Percentiles rank a stretch among this genome's conserved stretches.
phyloP scores from a whole-genome alignment of 1,140 invertebrate species.

The Zaprionus kolodkinae region DNA sequence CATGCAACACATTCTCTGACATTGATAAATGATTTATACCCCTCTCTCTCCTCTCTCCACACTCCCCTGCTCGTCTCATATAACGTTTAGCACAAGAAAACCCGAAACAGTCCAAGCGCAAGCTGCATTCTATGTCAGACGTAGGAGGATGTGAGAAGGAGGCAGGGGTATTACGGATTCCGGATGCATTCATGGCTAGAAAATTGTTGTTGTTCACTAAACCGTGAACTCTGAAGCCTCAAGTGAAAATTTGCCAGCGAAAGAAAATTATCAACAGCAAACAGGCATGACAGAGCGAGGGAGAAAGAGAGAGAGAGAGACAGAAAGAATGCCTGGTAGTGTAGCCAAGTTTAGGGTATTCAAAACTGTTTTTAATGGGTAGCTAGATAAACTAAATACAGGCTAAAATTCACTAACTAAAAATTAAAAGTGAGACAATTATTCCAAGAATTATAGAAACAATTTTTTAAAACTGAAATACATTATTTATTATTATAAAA shows the following conservation, averaged over 20 bases:
- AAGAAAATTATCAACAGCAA: slow-evolving; percentile 60
- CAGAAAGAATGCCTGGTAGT: not conserved
- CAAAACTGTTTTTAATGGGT: no score
- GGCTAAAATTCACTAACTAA: no score
- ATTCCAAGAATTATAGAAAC: no score
- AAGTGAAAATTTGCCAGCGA: slow-evolving; percentile 51
- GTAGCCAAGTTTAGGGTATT: no score
- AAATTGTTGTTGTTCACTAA: slow-evolving; percentile 81
- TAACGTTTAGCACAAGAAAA: slow-evolving; percentile 72
- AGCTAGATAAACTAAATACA: no score
- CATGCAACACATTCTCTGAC: slow-evolving; percentile 78
- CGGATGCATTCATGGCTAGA: slow-evolving; percentile 70
- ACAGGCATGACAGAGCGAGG: slow-evolving; percentile 3
- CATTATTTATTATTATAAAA: no score
- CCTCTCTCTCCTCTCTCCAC: not conserved
- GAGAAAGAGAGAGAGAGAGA: slow-evolving; percentile 6
- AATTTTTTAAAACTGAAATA: no score
- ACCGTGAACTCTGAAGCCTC: slow-evolving; percentile 63
- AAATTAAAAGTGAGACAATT: no score
- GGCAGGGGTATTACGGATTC: slow-evolving; percentile 20
- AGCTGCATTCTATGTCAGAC: slow-evolving; percentile 24
- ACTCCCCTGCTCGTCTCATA: not conserved
- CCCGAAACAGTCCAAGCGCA: slow-evolving; percentile 48
- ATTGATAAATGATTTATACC: slow-evolving; percentile 79
- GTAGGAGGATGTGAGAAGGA: not conserved